A percentile compares a stretch with the other conserved stretches of the same genome.
Evolutionary conservation across 1,140 invertebrate species (phyloP).

Genomic region (Lutraria rhynchaena): DNA sequence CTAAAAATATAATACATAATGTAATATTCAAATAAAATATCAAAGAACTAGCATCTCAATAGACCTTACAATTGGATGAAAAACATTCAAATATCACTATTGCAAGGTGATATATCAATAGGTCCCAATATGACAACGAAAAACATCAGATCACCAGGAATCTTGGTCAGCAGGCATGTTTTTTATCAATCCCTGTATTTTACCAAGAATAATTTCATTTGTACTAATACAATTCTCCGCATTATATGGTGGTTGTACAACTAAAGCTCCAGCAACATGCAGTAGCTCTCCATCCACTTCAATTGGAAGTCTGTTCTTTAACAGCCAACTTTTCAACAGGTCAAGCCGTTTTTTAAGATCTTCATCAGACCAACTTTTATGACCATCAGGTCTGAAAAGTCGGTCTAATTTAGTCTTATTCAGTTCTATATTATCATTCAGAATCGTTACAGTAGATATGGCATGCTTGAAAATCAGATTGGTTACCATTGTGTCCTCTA

Average conservation of each 20-base stretch:
- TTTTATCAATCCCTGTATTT: conserved; percentile 80
- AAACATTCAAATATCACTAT: too few species aligned
- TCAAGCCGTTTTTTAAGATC: conserved; percentile 70
- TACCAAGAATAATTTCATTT: conserved; percentile 81
- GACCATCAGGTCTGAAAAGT: conserved; percentile 68
- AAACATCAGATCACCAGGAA: conserved; percentile 66
- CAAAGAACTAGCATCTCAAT: too few species aligned
- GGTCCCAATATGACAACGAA: too few species aligned
- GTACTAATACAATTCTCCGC: conserved; percentile 77
- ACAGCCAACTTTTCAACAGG: conserved; percentile 76
- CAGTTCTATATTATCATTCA: conserved; percentile 65
- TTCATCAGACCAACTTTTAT: conserved; percentile 62
- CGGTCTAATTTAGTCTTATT: conserved; percentile 69
- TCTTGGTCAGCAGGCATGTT: conserved; percentile 79
- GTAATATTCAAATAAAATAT: too few species aligned
- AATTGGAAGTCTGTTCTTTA: conserved; percentile 78
- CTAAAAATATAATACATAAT: too few species aligned
- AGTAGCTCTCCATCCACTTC: conserved; percentile 69
- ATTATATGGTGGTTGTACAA: conserved; percentile 78
- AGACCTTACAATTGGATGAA: too few species aligned
- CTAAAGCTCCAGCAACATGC: conserved; percentile 75
- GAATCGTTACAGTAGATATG: conserved; percentile 66
- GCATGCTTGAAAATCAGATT: conserved; percentile 71
- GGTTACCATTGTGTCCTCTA: conserved; percentile 55
- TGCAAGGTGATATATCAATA: too few species aligned